phyloP scores from a whole-genome alignment of 2,888 invertebrate genomes.

The Lacanobia wlatinum region DNA sequence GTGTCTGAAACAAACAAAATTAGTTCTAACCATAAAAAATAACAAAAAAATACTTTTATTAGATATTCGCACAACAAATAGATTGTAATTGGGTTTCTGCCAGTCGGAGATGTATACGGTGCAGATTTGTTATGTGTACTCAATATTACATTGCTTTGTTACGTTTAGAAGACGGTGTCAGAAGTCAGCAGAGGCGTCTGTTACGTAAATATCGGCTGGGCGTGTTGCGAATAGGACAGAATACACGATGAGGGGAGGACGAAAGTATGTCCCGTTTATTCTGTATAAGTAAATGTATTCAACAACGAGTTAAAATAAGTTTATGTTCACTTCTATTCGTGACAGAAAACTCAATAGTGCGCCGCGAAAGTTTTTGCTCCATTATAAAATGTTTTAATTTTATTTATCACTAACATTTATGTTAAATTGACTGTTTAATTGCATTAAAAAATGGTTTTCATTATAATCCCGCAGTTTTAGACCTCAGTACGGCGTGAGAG shows the following conservation, averaged over 20 bases:
- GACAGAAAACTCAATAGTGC: constrained; percentile 66
- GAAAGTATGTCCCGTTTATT: constrained; percentile 81
- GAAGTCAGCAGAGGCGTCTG: constrained; percentile 86
- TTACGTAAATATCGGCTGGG: constrained; percentile 89
- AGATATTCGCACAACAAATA: constrained; percentile 61
- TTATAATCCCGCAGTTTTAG: constrained; percentile 68
- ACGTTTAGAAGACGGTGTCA: constrained; percentile 83
- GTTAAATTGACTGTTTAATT: constrained; percentile 63
- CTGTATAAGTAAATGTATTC: constrained; percentile 82
- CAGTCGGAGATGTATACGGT: constrained; percentile 69
- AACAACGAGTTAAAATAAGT: constrained; percentile 81
- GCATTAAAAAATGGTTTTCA: constrained; percentile 65
- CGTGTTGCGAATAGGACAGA: constrained; percentile 89
- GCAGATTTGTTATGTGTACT: constrained; percentile 78
- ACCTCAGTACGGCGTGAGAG: constrained; percentile 63
- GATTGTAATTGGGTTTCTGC: constrained; percentile 75
- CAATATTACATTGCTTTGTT: constrained; percentile 77
- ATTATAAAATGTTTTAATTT: constrained; percentile 36
- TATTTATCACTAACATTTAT: constrained; percentile 8
- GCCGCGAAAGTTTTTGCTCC: constrained; percentile 36
- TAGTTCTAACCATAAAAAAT: constrained; percentile 11
- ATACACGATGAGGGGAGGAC: constrained; percentile 87
- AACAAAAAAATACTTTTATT: constrained; percentile 40
- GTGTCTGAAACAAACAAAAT: constrained; percentile 20
- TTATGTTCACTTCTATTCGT: constrained; percentile 76